Conservation (phyloP, 2,888 invertebrate species). For the Cybosia mesomella region DNA sequence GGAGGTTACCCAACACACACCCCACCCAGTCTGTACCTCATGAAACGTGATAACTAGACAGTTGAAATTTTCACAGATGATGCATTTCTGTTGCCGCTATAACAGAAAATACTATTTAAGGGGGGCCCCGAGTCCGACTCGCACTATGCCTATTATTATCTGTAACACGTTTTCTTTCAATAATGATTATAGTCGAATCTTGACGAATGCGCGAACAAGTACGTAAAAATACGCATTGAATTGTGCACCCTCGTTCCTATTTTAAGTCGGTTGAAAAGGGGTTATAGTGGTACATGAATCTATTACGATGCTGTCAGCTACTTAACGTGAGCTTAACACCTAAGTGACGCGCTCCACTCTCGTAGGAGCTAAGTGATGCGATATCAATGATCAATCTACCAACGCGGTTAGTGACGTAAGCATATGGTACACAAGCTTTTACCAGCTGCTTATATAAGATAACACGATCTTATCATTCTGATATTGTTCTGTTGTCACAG, state of each 20-base stretch:
- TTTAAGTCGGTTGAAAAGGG: background rate
- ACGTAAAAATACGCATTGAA: background rate
- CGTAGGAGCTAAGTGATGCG: conserved; percentile 11
- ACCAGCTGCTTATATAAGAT: conserved; percentile 3
- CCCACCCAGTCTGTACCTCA: too few relatives aligned
- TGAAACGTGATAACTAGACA: too few relatives aligned
- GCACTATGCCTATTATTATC: background rate
- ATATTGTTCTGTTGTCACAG: too few relatives aligned
- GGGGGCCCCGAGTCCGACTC: too few relatives aligned
- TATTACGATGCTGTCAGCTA: conserved; percentile 7
- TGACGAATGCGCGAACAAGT: background rate
- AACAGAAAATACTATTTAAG: too few relatives aligned
- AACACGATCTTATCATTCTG: background rate
- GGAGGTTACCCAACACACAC: too few relatives aligned
- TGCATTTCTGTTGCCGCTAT: too few relatives aligned
- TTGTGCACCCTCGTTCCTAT: background rate
- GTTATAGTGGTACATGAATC: conserved; percentile 1
- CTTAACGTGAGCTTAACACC: conserved; percentile 14
- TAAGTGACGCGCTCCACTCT: conserved; percentile 13
- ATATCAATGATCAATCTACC: conserved; percentile 18
- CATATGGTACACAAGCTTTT: background rate
- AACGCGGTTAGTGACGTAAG: conserved; percentile 4
- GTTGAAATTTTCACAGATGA: too few relatives aligned
- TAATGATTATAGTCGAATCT: background rate
- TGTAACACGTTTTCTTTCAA: background rate